These are phyloP conservation scores for Tribolium madens DNA, from an alignment of 1,140 invertebrate species.

Conservation along the genomic window DNA sequence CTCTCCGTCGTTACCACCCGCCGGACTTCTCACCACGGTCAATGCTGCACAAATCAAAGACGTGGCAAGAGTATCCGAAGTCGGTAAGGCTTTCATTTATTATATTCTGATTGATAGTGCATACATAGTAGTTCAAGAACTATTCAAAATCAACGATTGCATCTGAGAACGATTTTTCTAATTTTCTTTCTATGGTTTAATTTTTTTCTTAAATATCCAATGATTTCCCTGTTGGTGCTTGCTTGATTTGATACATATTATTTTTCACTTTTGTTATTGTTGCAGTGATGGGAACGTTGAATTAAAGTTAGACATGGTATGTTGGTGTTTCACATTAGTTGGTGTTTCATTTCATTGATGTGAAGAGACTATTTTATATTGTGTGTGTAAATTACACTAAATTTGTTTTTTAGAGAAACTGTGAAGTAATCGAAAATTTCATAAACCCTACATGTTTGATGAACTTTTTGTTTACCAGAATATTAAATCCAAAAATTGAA, in stretches of 20 bases:
- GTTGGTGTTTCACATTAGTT: neutral
- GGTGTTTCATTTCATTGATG: neutral
- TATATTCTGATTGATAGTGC: neutral
- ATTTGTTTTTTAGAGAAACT: neutral
- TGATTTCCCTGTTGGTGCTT: neutral
- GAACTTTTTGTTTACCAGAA: too few species aligned
- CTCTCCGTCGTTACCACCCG: conserved; percentile 66
- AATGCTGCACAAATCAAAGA: conserved; percentile 59
- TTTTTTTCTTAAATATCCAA: neutral
- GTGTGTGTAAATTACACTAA: neutral
- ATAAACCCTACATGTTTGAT: too few species aligned
- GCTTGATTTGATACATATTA: neutral
- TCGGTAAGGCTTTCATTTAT: conserved; percentile 56
- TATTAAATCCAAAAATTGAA: too few species aligned
- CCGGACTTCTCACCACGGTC: conserved; percentile 62
- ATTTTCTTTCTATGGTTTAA: neutral
- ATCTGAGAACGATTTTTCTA: neutral
- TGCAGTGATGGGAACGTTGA: neutral
- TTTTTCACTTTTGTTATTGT: neutral
- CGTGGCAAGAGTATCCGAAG: conserved; percentile 60
- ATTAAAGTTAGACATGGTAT: neutral
- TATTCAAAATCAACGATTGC: neutral
- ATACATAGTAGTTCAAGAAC: too few species aligned
- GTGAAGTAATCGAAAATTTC: too few species aligned
- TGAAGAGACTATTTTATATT: neutral